Percentiles rank a stretch among this genome's conserved stretches.
These are phyloP conservation scores for Sula dactylatra DNA, from an alignment of 2,113 vertebrate genomes.

Conservation along the genomic window DNA sequence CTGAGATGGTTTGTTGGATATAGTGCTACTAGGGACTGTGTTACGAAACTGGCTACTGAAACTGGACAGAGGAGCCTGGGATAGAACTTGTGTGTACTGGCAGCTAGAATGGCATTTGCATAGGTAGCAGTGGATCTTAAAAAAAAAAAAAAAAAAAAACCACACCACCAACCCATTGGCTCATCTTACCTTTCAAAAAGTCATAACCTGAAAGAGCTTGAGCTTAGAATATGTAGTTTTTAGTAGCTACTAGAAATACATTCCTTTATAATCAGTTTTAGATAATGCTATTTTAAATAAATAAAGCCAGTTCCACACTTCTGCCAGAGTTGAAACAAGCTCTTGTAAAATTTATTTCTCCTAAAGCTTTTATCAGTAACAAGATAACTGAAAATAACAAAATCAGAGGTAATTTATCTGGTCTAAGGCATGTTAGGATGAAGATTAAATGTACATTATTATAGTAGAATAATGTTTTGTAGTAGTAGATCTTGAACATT, in stretches of 20 bases:
- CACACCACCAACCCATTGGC: neutral
- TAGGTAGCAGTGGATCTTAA: neutral
- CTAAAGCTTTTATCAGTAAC: neutral
- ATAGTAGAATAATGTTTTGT: slow-evolving; percentile 41
- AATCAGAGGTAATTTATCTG: slow-evolving; percentile 13
- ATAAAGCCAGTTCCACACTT: neutral
- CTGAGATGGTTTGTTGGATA: neutral
- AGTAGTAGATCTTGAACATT: slow-evolving; percentile 29
- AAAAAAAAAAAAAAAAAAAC: no score
- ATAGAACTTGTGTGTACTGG: neutral
- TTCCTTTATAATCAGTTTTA: neutral
- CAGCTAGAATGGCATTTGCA: neutral
- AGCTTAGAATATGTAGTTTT: neutral
- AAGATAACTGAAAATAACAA: neutral
- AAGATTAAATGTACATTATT: slow-evolving; percentile 26
- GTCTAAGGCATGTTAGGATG: slow-evolving; percentile 17
- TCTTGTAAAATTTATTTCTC: slow-evolving; percentile 45
- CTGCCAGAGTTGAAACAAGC: neutral
- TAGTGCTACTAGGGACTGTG: neutral
- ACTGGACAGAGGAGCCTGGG: neutral
- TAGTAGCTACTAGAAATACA: neutral
- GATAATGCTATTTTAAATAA: neutral
- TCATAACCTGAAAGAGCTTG: neutral
- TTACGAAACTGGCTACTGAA: neutral
- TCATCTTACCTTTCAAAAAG: neutral